Evolutionary conservation across 2,113 vertebrate genomes (phyloP), one percentile per base, ranked within the genome.

Genomic region (Xenopus borealis): DNA sequence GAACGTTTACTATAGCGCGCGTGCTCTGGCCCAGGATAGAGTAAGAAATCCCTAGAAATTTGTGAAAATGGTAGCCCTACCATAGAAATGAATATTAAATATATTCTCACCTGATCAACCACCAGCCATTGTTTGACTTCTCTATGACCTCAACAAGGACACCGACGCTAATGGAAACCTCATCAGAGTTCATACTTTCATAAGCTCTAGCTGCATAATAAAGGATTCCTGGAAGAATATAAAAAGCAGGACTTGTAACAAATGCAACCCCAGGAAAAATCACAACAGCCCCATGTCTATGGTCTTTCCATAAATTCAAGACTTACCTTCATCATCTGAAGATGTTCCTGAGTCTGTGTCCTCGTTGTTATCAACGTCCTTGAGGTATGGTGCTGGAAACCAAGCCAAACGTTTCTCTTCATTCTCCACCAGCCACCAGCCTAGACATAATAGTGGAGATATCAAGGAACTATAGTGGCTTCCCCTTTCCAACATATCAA

Each of bases 391-490:
- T 69, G 96, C 95, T 9, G 96, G 97, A 80, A 99, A 99, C 96
- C 96, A 99, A 52, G 96, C 96, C 17, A 88, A 79, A 14, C 82
- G 78, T 66, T 92, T 95, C 3, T 89, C 80, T 46, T 92, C 79
- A 0, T 95, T 98, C 76, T 91, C 94, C 72, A 98, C 97, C 53
- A 99, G 87, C 96, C 97, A 99, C 96, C 97, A 99, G 0, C 96
- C 97, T 99, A 80, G 55, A 33, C 33, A 9, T 9, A 40, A 40
- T 9, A 40, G 33, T 40, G 33, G 33, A 40, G 8, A 40, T 40
- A 40, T 40, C 8, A 40, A 7, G 33, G 8, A 40, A 40, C 33
- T 40, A 40, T 40, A 40, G 8, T 9, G 8, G 8, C 33, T 40
- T 40, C 8, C 33, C 8, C 33, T 40, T 40, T 40, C 33, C 5